phyloP scores from a whole-genome alignment of 2,113 vertebrate species.

The Ginglymostoma cirratum region DNA sequence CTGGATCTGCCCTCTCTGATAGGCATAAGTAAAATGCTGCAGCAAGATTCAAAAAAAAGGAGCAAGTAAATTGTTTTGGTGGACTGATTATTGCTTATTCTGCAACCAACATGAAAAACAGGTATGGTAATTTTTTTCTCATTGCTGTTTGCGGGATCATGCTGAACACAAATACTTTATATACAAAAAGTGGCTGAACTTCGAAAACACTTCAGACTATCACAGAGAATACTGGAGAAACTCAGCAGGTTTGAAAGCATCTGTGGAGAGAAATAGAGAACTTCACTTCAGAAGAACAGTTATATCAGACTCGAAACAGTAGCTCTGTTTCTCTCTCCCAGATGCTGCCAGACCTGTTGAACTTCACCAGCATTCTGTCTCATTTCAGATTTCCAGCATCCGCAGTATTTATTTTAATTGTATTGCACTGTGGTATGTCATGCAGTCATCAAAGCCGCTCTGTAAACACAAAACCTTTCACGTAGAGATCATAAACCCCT shows the following conservation, averaged over 20 bases:
- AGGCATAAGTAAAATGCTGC: background rate
- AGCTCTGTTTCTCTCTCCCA: too few relatives aligned
- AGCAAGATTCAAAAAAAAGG: background rate
- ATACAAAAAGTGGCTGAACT: background rate
- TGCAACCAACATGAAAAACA: background rate
- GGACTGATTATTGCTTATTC: background rate
- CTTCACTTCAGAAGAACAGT: too few relatives aligned
- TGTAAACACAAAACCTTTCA: background rate
- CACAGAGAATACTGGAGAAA: too few relatives aligned
- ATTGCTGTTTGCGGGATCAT: background rate
- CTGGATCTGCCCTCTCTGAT: background rate
- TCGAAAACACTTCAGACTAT: background rate
- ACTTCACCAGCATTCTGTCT: too few relatives aligned
- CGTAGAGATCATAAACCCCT: too few relatives aligned
- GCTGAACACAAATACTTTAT: background rate
- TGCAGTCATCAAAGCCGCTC: background rate
- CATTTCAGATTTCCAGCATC: too few relatives aligned
- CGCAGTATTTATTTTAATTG: background rate
- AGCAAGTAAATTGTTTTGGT: background rate
- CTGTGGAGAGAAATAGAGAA: too few relatives aligned
- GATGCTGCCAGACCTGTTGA: too few relatives aligned
- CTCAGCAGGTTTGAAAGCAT: too few relatives aligned
- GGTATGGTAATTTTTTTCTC: background rate
- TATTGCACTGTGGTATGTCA: background rate
- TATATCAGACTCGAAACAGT: too few relatives aligned